Evolutionary conservation across 2,797 vertebrate genomes (phyloP).

Genomic region (Peromyscus aztecus): DNA sequence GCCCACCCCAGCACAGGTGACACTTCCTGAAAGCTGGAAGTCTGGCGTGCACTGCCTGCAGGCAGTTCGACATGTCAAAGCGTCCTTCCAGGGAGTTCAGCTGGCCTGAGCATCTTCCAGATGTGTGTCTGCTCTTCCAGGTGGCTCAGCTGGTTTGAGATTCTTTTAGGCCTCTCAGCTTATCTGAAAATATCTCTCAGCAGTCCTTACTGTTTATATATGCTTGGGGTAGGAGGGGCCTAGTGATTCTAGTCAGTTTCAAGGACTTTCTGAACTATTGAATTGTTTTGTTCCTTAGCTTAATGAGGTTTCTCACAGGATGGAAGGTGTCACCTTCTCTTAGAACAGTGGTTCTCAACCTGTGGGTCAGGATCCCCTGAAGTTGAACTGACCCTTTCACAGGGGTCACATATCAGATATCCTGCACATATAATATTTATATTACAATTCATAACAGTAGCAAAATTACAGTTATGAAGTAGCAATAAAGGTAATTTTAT

Average conservation of each 20-base stretch:
- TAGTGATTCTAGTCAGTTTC: neutral
- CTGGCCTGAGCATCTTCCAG: neutral
- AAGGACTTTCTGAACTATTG: neutral
- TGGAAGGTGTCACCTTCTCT: neutral
- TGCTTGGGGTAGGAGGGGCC: neutral
- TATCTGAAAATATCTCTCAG: neutral
- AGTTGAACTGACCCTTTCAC: neutral
- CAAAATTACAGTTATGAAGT: no score
- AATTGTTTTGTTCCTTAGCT: neutral
- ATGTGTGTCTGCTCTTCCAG: neutral
- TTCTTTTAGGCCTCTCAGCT: neutral
- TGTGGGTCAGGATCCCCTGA: neutral
- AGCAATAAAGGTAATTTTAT: neutral
- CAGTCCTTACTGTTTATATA: neutral
- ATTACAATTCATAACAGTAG: neutral
- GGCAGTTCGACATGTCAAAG: neutral
- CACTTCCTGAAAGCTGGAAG: neutral
- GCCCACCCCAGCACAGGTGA: neutral
- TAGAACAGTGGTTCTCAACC: neutral
- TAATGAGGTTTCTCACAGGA: neutral
- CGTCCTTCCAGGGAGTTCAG: neutral
- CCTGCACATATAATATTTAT: neutral
- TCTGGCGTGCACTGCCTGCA: neutral
- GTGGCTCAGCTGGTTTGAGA: neutral
- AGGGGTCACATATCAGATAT: neutral